Conservation (phyloP, 2,888 invertebrate genomes). For the Limnephilus rhombicus region DNA sequence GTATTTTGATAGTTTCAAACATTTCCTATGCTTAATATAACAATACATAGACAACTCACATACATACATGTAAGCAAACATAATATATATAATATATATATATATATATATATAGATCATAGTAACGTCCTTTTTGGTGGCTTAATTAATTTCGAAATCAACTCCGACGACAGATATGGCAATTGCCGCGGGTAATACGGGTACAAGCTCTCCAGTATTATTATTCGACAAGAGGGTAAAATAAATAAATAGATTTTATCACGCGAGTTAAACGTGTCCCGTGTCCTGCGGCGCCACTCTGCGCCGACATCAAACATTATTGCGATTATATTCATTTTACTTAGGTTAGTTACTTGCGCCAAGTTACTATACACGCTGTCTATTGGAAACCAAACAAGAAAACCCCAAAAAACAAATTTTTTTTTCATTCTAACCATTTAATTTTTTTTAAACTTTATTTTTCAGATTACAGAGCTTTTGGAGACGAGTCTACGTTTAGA, state of each 20-base stretch:
- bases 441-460: too few species aligned
- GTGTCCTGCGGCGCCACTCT: background rate
- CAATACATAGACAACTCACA: too few species aligned
- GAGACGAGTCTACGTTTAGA: too few species aligned
- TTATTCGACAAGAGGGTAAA: background rate
- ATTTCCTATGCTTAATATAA: too few species aligned
- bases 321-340: background rate
- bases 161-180: background rate
- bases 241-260: slow-evolving; percentile 1
- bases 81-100: too few species aligned
- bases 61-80: too few species aligned
- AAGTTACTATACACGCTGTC: background rate
- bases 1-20: too few species aligned
- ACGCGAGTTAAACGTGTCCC: background rate
- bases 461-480: too few species aligned
- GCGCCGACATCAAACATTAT: background rate
- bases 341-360: background rate
- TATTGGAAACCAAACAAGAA: too few species aligned
- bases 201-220: background rate
- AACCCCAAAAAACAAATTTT: too few species aligned
- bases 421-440: too few species aligned
- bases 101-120: background rate
- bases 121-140: background rate
- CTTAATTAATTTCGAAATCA: background rate
- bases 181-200: background rate